Percentiles rank a stretch among this genome's conserved stretches.
Evolutionary conservation across 1,140 invertebrate species (phyloP).

Genomic region (Danaus plexippus): DNA sequence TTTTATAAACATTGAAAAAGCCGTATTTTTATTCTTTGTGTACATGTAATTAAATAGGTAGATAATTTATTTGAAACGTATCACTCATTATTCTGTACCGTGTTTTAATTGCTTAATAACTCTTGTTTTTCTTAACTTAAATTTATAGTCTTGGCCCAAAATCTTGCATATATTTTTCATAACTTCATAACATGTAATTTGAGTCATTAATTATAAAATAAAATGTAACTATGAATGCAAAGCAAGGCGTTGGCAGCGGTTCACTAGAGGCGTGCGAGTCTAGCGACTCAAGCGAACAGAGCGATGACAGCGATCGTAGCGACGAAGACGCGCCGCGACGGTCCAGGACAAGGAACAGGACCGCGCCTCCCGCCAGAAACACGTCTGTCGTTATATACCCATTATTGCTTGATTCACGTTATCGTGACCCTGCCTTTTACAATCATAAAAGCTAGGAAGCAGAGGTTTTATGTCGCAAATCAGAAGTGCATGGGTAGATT

Average conservation of each 20-base stretch:
- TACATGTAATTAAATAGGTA: background rate
- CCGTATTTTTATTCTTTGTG: background rate
- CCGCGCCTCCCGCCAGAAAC: conserved; percentile 17
- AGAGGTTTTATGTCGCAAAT: background rate
- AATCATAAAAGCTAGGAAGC: background rate
- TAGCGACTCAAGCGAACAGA: conserved; percentile 53
- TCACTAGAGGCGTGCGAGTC: conserved; percentile 26
- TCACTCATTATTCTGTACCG: no score
- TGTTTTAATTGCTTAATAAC: no score
- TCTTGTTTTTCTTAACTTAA: no score
- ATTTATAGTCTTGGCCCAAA: no score
- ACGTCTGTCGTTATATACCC: conserved; percentile 18
- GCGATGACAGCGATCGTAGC: conserved; percentile 39
- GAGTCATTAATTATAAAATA: no score
- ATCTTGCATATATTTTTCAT: background rate
- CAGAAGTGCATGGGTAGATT: no score
- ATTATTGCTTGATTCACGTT: background rate
- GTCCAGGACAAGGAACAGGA: conserved; percentile 12
- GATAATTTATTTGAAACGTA: conserved; percentile 5
- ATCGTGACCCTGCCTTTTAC: background rate
- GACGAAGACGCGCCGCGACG: conserved; percentile 46
- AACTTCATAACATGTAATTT: background rate
- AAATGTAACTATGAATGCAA: conserved; percentile 19
- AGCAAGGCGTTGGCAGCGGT: conserved; percentile 47
- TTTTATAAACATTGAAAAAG: background rate